Percentiles rank a stretch among this genome's conserved stretches.
These are phyloP conservation scores for Phrixothrix hirtus DNA, from an alignment of 2,888 invertebrate species.

Conservation along the genomic window DNA sequence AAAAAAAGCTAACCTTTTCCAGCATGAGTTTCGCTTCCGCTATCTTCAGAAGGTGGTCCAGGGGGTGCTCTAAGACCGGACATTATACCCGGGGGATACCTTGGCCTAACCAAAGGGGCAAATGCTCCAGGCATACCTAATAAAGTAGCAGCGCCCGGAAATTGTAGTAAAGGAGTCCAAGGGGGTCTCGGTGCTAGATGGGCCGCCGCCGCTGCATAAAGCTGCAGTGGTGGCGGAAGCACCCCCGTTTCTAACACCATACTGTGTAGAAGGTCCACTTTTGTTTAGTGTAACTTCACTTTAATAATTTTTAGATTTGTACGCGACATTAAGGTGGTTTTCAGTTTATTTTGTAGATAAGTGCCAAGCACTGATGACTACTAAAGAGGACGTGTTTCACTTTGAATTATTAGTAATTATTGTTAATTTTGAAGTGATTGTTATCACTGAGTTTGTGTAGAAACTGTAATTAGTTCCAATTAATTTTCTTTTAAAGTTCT, in stretches of 20 bases:
- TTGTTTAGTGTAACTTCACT: conserved; percentile 25
- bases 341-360: too few species aligned
- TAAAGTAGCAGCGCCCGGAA: conserved; percentile 55
- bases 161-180: conserved; percentile 56
- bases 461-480: conserved; percentile 14
- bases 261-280: conserved; percentile 44
- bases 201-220: conserved; percentile 72
- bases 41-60: conserved; percentile 56
- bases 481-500: conserved; percentile 15
- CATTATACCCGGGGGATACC: conserved; percentile 51
- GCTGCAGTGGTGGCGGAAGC: conserved; percentile 70
- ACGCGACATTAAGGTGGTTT: too few species aligned
- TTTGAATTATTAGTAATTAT: too few species aligned
- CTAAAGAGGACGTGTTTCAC: too few species aligned
- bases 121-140: conserved; percentile 57
- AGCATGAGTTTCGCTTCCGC: conserved; percentile 55
- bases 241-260: conserved; percentile 69
- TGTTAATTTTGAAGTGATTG: too few species aligned
- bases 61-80: conserved; percentile 51
- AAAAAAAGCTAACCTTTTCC: conserved; percentile 57
- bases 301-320: too few species aligned
- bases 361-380: too few species aligned
- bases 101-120: conserved; percentile 52
- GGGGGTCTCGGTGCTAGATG: conserved; percentile 66
- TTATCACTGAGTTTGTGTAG: too few species aligned